These are phyloP conservation scores for Hypotaenidia okinawae DNA, from an alignment of 2,797 vertebrate species.

Conservation along the genomic window DNA sequence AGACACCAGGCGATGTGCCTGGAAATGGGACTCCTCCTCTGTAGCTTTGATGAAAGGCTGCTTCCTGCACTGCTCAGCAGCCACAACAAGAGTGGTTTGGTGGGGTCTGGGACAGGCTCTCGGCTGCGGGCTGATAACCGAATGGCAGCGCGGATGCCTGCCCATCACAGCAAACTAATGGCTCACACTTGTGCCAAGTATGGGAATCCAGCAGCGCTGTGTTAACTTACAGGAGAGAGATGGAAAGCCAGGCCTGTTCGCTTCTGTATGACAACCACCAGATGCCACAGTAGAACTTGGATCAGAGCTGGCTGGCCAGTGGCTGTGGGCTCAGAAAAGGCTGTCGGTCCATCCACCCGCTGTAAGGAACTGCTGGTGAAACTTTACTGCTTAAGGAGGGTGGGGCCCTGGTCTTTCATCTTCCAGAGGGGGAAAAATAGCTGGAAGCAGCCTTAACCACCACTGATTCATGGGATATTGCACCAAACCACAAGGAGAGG, in stretches of 20 bases:
- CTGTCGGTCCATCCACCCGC: background rate
- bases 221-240: background rate
- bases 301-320: background rate
- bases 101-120: background rate
- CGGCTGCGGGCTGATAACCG: background rate
- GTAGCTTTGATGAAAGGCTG: background rate
- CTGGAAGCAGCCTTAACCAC: background rate
- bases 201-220: background rate
- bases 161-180: background rate
- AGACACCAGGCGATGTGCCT: background rate
- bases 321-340: fast-evolving
- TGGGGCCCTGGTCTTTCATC: background rate
- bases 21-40: background rate
- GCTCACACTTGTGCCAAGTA: background rate
- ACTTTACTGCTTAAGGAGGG: background rate
- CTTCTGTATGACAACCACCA: background rate
- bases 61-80: background rate
- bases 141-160: fast-evolving
- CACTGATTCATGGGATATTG: background rate
- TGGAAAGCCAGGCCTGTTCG: background rate
- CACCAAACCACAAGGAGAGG: background rate
- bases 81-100: background rate
- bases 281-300: background rate
- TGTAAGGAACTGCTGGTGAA: background rate
- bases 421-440: background rate